Base-by-base conservation (phyloP, 2,888 invertebrate genomes). In the Branchellion lobata region DNA sequence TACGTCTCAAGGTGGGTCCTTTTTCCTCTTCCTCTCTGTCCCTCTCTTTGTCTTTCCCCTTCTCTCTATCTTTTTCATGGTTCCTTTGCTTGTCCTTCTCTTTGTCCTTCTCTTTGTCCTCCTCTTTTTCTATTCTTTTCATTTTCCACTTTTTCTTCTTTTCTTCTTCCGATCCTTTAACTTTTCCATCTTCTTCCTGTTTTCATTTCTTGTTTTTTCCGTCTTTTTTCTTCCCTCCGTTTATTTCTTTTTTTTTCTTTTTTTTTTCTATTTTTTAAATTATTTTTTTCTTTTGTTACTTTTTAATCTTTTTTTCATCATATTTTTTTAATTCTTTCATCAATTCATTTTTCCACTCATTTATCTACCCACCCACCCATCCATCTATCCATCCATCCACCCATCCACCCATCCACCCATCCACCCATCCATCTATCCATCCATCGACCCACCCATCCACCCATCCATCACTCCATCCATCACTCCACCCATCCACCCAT, bases 1-100 rank as follows among this genome's bases (percentile, higher is more conserved):
- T 82, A 83, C 76, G 82, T 81, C 75, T 81, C 81, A 61, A 82
- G 80, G 81, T 83, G 68, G 79, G 82, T 80, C 27, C 2, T 36
- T 21, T 18, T 8, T 72, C 24, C n/a, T n/a, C n/a, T n/a, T n/a
- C 2, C 11, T 72, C 5, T 72, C 11, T 72, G n/a, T 72, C n/a
- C 11, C 29, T 72, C 8, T 14, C 29, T 72, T 27, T 72, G n/a
- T 72, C 11, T 31, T n/a, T 51, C 8, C n/a, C 18, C 47, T 5
- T 18, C 57, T 65, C 18, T 77, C 18, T 36, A 69, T 77, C 57
- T 31, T n/a, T 69, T 24, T 18, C 18, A 27, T 8, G 11, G 24
- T 69, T 24, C 65, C 14, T 77, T 21, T 33, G 31, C 51, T 18
- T 8, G 27, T 31, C 77, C 14, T 51, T 21, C 18, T 47, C n/a